Conservation (phyloP, 2,888 invertebrate species). For the Chymomyza amoena region DNA sequence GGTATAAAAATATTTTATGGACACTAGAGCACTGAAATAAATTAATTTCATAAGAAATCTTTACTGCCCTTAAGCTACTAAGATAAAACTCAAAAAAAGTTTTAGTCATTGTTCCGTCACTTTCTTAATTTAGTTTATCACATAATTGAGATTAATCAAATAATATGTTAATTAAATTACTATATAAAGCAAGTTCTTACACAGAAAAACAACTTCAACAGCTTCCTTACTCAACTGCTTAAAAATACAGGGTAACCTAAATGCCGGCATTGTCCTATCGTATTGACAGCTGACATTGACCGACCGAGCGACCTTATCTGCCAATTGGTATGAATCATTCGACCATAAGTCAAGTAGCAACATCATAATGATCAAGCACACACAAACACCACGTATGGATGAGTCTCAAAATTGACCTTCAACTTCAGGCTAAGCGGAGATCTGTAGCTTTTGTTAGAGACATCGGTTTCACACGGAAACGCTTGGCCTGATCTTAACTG, state of each 20-base stretch:
- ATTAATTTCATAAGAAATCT: too few relatives aligned
- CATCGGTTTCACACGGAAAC: background rate
- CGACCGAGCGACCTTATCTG: background rate
- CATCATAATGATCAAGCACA: constrained; percentile 10
- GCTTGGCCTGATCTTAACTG: background rate
- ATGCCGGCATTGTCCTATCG: background rate
- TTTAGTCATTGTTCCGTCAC: too few relatives aligned
- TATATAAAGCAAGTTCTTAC: too few relatives aligned
- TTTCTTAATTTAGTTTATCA: too few relatives aligned
- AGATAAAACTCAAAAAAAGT: too few relatives aligned
- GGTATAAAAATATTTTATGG: too few relatives aligned
- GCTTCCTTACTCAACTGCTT: background rate
- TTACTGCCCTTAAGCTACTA: too few relatives aligned
- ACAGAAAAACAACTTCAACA: too few relatives aligned
- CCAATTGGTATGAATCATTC: constrained; percentile 27
- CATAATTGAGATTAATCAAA: too few relatives aligned
- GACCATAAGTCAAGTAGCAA: constrained; percentile 20
- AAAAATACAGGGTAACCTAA: background rate
- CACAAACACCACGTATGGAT: background rate
- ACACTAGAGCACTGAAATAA: too few relatives aligned
- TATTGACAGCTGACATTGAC: background rate
- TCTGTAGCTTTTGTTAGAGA: background rate
- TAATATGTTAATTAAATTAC: too few relatives aligned
- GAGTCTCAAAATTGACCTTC: constrained; percentile 52
- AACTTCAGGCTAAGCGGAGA: constrained; percentile 49